Conservation (phyloP, 2,888 invertebrate species). For the Agrilus cyanescens region DNA sequence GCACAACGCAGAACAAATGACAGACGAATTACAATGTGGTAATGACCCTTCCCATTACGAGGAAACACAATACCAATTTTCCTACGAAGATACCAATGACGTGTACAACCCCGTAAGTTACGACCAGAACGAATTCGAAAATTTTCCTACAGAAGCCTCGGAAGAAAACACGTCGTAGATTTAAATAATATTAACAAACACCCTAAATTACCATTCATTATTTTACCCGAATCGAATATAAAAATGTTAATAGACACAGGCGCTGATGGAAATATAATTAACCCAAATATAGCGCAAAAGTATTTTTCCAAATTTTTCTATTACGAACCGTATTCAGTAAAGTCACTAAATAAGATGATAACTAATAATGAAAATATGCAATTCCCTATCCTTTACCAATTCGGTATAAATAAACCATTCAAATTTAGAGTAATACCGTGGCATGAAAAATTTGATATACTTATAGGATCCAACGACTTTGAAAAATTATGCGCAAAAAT, state of each 20-base stretch:
- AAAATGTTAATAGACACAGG: slow-evolving; percentile 12
- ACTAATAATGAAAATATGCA: slow-evolving; percentile 8
- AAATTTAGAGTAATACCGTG: slow-evolving; percentile 8
- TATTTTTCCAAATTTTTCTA: neutral
- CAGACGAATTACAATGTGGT: neutral
- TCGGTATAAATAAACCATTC: slow-evolving; percentile 4
- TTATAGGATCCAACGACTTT: slow-evolving; percentile 11
- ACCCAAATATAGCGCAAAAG: slow-evolving; percentile 3
- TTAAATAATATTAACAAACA: slow-evolving; percentile 8
- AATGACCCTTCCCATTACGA: too few relatives aligned
- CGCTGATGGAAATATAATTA: slow-evolving; percentile 11
- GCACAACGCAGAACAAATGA: neutral
- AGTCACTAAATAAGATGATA: slow-evolving; percentile 8
- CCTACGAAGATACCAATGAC: too few relatives aligned
- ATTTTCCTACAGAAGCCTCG: slow-evolving; percentile 9
- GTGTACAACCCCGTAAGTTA: too few relatives aligned
- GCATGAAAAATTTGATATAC: slow-evolving; percentile 11
- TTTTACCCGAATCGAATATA: slow-evolving; percentile 5
- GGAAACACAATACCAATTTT: too few relatives aligned
- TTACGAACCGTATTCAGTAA: slow-evolving; percentile 1
- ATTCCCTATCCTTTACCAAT: slow-evolving; percentile 8
- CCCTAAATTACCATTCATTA: slow-evolving; percentile 13
- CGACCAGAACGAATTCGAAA: neutral
- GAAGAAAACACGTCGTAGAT: slow-evolving; percentile 3
- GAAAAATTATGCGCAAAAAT: slow-evolving; percentile 10